A percentile compares a stretch with the other conserved stretches of the same genome.
phyloP scores from a whole-genome alignment of 2,888 invertebrate genomes.

The Sphecodes monilicornis region DNA sequence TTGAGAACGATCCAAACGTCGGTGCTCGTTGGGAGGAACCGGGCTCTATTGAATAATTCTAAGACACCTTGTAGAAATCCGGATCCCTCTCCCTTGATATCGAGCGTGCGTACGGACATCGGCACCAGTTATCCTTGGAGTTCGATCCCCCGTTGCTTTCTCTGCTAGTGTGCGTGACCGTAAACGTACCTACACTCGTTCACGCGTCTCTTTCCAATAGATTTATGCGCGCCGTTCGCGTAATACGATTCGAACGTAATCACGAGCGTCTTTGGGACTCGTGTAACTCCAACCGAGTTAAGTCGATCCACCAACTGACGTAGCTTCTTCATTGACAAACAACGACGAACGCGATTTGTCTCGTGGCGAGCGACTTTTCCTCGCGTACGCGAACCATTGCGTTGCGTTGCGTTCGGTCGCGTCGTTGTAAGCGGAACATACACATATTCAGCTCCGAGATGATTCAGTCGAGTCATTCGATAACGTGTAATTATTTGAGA shows the following conservation, averaged over 20 bases:
- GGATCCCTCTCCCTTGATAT: conserved; percentile 43
- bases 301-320: background rate
- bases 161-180: conserved; percentile 46
- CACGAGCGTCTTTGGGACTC: conserved; percentile 32
- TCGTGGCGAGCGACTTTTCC: background rate
- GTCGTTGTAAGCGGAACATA: background rate
- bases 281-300: conserved; percentile 16
- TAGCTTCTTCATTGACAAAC: background rate
- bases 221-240: conserved; percentile 52
- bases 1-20: background rate
- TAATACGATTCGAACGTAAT: conserved; percentile 54
- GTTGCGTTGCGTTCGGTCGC: no score
- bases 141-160: conserved; percentile 75
- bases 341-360: background rate
- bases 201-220: conserved; percentile 12
- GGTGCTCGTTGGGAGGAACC: background rate
- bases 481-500: background rate
- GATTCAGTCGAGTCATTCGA: background rate
- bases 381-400: background rate
- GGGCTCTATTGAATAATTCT: background rate
- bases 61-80: conserved; percentile 37
- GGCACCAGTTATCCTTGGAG: conserved; percentile 83
- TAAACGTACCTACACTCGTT: conserved; percentile 33
- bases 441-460: background rate
- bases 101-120: conserved; percentile 52